A percentile compares a stretch with the other conserved stretches of the same genome.
Evolutionary conservation across 2,888 invertebrate species (phyloP).

Genomic region (Pyrrhia umbra): DNA sequence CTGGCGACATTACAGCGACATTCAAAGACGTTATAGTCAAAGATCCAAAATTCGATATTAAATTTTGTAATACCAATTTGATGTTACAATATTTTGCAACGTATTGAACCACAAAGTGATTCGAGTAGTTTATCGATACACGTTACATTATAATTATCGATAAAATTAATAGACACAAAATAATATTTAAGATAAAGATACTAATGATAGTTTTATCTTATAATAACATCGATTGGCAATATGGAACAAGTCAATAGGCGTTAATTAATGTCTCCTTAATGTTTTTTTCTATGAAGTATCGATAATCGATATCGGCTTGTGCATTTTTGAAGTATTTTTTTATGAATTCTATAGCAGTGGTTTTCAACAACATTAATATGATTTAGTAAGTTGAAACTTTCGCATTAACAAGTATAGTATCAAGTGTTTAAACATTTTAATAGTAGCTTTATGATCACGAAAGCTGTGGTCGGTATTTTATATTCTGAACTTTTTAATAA

Average conservation of each 20-base stretch:
- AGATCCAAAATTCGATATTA: too few relatives aligned
- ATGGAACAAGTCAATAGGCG: background rate
- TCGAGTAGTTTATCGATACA: background rate
- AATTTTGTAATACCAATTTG: too few relatives aligned
- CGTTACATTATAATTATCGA: background rate
- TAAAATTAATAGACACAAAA: background rate
- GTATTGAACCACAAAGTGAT: background rate
- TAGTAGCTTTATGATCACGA: too few relatives aligned
- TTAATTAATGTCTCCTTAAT: background rate
- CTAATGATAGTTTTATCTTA: background rate
- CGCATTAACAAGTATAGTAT: background rate
- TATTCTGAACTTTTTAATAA: too few relatives aligned
- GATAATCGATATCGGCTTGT: background rate
- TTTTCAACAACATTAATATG: background rate
- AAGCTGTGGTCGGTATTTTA: too few relatives aligned
- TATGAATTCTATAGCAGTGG: background rate
- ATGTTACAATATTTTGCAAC: background rate
- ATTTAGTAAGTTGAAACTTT: slow-evolving; percentile 11
- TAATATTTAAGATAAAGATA: background rate
- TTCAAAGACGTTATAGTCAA: too few relatives aligned
- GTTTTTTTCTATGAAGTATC: background rate
- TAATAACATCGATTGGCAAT: background rate
- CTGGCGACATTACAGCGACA: too few relatives aligned
- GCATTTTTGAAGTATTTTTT: background rate
- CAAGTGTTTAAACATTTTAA: too few relatives aligned